Evolutionary conservation across 1,140 invertebrate species (phyloP), one percentile per base, ranked within the genome.

Genomic region (Conopomorpha cramerella): DNA sequence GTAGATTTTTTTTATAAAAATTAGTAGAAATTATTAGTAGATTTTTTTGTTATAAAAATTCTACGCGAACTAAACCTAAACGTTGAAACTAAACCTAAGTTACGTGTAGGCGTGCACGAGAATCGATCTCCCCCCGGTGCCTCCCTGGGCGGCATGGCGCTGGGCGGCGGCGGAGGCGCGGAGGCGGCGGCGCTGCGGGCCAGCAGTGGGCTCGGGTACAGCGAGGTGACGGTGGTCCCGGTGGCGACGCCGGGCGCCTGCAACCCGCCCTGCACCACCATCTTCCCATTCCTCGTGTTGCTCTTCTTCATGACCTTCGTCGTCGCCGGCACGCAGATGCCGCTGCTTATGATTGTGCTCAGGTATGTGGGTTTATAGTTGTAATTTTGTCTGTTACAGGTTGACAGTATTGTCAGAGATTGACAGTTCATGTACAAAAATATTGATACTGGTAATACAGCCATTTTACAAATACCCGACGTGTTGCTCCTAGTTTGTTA

Each of bases 281-380:
- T 96, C 52, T 89, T 93, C 76, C 93, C 93, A 29, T 97, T 97
- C 79, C 87, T 97, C 45, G 90, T 95, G 63, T 76, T 96, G 42
- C 83, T 97, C 10, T 96, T 97, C 78, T 91, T 95, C 65, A 95
- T 96, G 91, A 95, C 93, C 8, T 93, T 95, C 58, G 87, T 94
- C 34, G 93, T 96, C 30, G 92, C 93, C 30, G 86, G 93, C 17
- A 95, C 93, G 3, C 93, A 96, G 77, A 96, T 96, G 93, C 93
- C 94, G 29, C 79, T 96, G 38, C 82, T 96, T 8, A 96, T 96
- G 93, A 95, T 96, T 53, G 93, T 95, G 14, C 80, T 97, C 52
- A 88, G 92, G 91, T 92, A 65, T 64, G 49, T 65, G 1, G 3
- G n/a, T n/a, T n/a, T n/a, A n/a, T n/a, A n/a, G n/a, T n/a, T n/a